Percentiles rank a stretch among this genome's conserved stretches.
Conservation (phyloP, 2,888 invertebrate species). For the Monopis laevigella region DNA sequence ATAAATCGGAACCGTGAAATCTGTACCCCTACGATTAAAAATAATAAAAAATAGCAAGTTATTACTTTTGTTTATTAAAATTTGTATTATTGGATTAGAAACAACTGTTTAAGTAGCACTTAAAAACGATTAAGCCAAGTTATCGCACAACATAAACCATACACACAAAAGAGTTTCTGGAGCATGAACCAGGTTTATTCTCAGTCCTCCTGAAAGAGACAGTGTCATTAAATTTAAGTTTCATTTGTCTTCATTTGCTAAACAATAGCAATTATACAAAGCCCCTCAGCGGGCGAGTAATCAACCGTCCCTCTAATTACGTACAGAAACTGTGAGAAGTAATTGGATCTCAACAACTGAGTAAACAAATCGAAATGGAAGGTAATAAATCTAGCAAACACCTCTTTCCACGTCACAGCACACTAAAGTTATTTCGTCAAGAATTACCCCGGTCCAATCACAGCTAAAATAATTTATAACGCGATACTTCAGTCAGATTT, state of each 20-base stretch:
- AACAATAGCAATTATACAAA: slow-evolving; percentile 68
- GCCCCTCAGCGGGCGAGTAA: slow-evolving; percentile 66
- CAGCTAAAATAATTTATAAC: slow-evolving; percentile 15
- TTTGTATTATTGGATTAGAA: no score
- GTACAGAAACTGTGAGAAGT: slow-evolving; percentile 68
- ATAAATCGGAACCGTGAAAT: no score
- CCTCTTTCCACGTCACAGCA: slow-evolving; percentile 52
- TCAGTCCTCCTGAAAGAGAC: slow-evolving; percentile 54
- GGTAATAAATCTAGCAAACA: slow-evolving; percentile 65
- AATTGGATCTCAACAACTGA: slow-evolving; percentile 68
- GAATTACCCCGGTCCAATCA: slow-evolving; percentile 26
- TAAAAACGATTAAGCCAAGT: no score
- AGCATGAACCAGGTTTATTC: slow-evolving; percentile 36
- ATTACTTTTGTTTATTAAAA: no score
- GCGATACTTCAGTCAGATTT: slow-evolving; percentile 1
- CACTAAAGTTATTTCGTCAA: slow-evolving; percentile 34
- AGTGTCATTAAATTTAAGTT: slow-evolving; percentile 67
- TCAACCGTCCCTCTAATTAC: slow-evolving; percentile 68
- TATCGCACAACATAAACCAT: no score
- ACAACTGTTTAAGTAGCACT: no score
- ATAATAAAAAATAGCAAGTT: no score
- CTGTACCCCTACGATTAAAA: no score
- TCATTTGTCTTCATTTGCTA: slow-evolving; percentile 69
- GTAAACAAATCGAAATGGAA: slow-evolving; percentile 67
- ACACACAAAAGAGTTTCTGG: slow-evolving; percentile 5